Evolutionary conservation across 2,113 vertebrate genomes (phyloP).

Genomic region (human (Homo sapiens)): DNA sequence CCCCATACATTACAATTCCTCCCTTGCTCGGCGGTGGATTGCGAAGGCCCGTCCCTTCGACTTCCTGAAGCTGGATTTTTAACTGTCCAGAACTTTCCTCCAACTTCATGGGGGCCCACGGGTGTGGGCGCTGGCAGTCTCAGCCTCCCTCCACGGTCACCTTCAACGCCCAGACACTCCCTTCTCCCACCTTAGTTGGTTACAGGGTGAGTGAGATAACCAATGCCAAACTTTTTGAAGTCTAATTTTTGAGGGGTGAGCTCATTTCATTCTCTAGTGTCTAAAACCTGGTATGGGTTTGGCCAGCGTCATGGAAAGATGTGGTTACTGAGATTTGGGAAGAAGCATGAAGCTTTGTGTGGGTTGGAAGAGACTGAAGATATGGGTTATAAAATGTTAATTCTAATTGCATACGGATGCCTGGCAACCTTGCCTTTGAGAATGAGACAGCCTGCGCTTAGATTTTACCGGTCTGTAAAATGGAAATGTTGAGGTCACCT

Average conservation of each 20-base stretch:
- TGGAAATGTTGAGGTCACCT: conserved; percentile 56
- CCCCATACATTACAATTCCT: background rate
- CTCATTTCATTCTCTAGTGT: conserved; percentile 64
- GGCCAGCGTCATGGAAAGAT: conserved; percentile 72
- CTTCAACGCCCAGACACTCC: background rate
- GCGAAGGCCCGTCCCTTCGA: background rate
- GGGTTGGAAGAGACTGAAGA: conserved; percentile 44
- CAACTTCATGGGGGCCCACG: background rate
- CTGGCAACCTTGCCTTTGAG: conserved; percentile 45
- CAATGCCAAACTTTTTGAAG: conserved; percentile 51
- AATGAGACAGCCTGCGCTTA: background rate
- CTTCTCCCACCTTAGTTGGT: conserved; percentile 2
- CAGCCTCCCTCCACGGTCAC: background rate
- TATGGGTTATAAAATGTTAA: conserved; percentile 43
- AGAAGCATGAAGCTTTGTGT: conserved; percentile 55
- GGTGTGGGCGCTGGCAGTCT: background rate
- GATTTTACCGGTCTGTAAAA: conserved; percentile 47
- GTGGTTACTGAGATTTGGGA: conserved; percentile 59
- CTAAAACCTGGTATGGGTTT: conserved; percentile 67
- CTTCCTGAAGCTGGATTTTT: background rate
- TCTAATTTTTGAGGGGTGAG: conserved; percentile 68
- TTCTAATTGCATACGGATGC: conserved; percentile 62
- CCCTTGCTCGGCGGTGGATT: background rate
- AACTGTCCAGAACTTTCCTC: background rate
- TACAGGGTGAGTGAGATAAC: conserved; percentile 28